A percentile compares a stretch with the other conserved stretches of the same genome.
Evolutionary conservation across 2,113 vertebrate species (phyloP).

Genomic region (Oreotrochilus melanogaster): DNA sequence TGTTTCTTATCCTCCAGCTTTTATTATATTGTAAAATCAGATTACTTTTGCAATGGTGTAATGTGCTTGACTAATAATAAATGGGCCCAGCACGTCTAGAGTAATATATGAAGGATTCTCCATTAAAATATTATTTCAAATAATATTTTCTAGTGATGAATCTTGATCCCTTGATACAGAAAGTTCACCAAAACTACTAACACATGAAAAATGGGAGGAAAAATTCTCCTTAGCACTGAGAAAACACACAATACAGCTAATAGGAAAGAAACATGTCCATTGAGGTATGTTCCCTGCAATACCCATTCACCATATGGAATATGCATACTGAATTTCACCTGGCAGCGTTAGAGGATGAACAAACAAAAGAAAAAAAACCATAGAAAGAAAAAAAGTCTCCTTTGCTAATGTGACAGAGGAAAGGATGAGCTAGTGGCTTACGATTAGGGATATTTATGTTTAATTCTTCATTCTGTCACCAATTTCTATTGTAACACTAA

Average conservation of each 20-base stretch:
- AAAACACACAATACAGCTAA: not conserved
- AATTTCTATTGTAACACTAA: not conserved
- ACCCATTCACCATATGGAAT: not conserved
- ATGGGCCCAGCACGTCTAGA: not conserved
- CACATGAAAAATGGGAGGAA: not conserved
- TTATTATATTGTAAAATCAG: slow-evolving; percentile 9
- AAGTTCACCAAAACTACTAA: not conserved
- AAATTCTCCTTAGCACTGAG: not conserved
- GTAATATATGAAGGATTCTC: not conserved
- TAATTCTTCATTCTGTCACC: not conserved
- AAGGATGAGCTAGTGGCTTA: not conserved
- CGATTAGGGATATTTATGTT: not conserved
- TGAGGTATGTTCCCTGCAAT: fast-evolving
- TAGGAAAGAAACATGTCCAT: not conserved
- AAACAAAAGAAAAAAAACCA: fast-evolving
- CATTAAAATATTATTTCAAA: not conserved
- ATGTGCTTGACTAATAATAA: not conserved
- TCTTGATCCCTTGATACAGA: not conserved
- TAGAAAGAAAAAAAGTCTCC: not conserved
- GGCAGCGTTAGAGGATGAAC: not conserved
- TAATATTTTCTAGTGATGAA: not conserved
- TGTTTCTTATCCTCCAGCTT: not conserved
- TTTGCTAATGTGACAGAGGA: not conserved
- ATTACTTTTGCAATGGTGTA: not conserved
- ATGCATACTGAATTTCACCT: not conserved